Percentiles rank a stretch among this genome's conserved stretches.
These are phyloP conservation scores for Glareola pratincola DNA, from an alignment of 2,113 vertebrate genomes.

Conservation along the genomic window DNA sequence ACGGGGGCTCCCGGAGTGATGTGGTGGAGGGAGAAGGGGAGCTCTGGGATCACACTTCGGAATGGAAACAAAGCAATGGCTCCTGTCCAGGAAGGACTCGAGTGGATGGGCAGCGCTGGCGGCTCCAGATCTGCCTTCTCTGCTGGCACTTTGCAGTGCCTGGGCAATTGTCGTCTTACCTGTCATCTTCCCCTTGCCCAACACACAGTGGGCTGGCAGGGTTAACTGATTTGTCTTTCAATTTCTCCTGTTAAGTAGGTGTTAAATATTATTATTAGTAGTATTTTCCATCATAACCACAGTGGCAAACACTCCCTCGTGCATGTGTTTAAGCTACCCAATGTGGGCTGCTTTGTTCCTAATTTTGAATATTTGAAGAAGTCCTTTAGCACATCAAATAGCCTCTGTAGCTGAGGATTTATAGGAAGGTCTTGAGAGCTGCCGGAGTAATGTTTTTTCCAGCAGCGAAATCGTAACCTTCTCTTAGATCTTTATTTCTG, in stretches of 20 bases:
- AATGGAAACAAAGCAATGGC: background rate
- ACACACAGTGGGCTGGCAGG: background rate
- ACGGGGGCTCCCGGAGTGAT: background rate
- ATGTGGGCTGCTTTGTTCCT: background rate
- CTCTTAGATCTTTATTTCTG: conserved; percentile 32
- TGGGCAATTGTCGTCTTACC: background rate
- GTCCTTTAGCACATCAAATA: background rate
- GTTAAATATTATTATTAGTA: background rate
- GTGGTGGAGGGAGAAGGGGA: background rate
- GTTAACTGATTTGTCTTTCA: background rate
- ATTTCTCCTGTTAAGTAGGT: background rate
- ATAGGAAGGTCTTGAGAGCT: background rate
- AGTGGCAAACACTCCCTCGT: background rate
- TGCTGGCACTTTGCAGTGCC: background rate
- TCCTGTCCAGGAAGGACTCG: accelerated
- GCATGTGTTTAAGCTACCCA: background rate
- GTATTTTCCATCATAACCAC: background rate
- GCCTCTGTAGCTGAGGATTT: background rate
- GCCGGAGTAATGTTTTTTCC: background rate
- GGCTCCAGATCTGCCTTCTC: background rate
- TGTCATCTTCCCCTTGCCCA: background rate
- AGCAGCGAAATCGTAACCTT: background rate
- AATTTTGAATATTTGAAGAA: conserved; percentile 4
- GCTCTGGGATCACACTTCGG: accelerated
- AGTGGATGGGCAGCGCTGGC: accelerated